Base-by-base conservation (phyloP, 2,888 invertebrate species). In the Cheilosia urbana region DNA sequence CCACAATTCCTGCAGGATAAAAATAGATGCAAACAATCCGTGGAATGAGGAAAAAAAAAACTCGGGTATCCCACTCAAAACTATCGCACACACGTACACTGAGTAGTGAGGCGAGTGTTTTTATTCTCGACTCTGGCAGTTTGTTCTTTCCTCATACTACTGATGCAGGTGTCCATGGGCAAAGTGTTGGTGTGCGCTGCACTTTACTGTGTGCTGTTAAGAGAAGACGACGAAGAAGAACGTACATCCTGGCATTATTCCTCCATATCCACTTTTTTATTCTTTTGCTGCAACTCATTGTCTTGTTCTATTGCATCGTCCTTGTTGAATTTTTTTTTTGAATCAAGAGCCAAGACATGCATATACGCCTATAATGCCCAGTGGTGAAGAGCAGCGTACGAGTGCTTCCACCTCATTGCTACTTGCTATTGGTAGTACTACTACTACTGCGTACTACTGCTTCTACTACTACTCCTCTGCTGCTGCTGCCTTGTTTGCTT, bases 261-360 rank as follows among this genome's bases (percentile, higher is more conserved):
- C 60, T 21, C 60, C 60, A 17, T 51, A 42, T 40, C 42, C 63
- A 45, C 15, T 58, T 66, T 68, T 40, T 53, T 75, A 71, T 65
- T 37, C 37, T 75, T 62, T 37, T 76, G 45, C 15, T 37, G 30
- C 49, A 42, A 63, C 71, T 76, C 72, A 81, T 85, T 81, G 85
- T 85, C 81, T 85, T 85, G 81, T 68, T 85, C 72, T 77, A 85
- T 85, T 85, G 76, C 85, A 81, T 81, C 85, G 85, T 85, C 85
- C 85, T 85, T 85, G 85, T 85, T 72, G 72, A 63, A 55, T 72
- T 80, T 27, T 5, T 24, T 24, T 27, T 37, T 77, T 72, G 85
- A 80, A 85, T 80, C 81, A 80, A 85, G 81, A 85, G 80, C 81
- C 77, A 85, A 85, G 80, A 72, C 81, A 81, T 85, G 77, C 81